Conservation (phyloP, 2,113 vertebrate species). For the Apteryx mantelli region DNA sequence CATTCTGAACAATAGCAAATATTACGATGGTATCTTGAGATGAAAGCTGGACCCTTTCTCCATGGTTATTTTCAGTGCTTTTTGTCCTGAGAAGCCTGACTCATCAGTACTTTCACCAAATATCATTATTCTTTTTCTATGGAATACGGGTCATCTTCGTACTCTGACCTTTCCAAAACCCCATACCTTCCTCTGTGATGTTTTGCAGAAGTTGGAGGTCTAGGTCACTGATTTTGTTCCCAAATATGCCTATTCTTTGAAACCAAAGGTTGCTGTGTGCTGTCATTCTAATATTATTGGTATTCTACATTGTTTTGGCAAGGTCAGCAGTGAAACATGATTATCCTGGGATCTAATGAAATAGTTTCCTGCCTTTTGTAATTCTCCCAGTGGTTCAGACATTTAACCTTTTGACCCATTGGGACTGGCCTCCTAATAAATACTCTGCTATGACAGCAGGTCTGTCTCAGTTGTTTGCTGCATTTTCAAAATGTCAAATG, state of each 20-base stretch:
- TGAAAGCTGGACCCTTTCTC: not conserved
- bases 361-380: conserved; percentile 48
- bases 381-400: conserved; percentile 20
- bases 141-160: not conserved
- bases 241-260: not conserved
- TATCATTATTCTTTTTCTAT: not conserved
- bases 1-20: not conserved
- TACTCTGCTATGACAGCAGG: conserved; percentile 1
- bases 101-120: not conserved
- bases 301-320: not conserved
- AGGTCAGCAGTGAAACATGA: conserved; percentile 15
- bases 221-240: not conserved
- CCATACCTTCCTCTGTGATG: not conserved
- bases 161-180: not conserved
- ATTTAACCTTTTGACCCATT: conserved; percentile 46
- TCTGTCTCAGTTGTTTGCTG: not conserved
- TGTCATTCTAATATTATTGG: conserved; percentile 42
- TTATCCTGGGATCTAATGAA: conserved; percentile 59
- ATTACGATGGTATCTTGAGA: not conserved
- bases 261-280: not conserved
- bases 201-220: not conserved
- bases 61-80: not conserved
- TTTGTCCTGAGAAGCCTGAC: not conserved
- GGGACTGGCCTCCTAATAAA: conserved; percentile 8
- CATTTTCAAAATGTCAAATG: not conserved